Base-by-base conservation (phyloP, 1,140 invertebrate genomes). In the Diorhabda elongata region DNA sequence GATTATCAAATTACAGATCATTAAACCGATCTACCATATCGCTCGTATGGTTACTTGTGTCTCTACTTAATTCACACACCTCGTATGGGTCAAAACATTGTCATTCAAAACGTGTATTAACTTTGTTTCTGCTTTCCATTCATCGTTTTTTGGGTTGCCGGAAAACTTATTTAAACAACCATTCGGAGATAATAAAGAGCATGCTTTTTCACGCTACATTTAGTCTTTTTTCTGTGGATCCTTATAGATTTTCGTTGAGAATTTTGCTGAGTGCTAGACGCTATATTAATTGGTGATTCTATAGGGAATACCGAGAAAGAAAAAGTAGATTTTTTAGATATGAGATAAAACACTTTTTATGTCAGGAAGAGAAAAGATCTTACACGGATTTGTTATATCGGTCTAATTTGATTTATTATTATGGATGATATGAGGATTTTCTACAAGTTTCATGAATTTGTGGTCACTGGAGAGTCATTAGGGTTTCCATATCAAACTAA, bases 101-200 rank as follows among this genome's bases (percentile, higher is more conserved):
- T 52, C 47, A 52, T 52, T 52, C 47, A 52, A 52, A 52, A 52
- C 47, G 6, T 6, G 47, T n/a, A 52, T 52, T 52, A 52, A 52
- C 47, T n/a, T 52, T 52, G 47, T 52, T 52, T 52, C 47, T 52
- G 47, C 47, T 52, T 52, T 52, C n/a, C 47, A 8, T n/a, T 52
- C 47, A 52, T 52, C 47, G 47, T 52, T 52, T 52, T n/a, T 52
- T n/a, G 47, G 47, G 47, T 52, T 52, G 47, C 47, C 47, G 47
- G 47, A 52, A 52, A 52, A 52, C 47, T 52, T 52, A 52, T n/a
- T 52, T 52, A 52, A 52, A 52, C 47, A 52, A 52, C 47, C 47
- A 52, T 52, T 6, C 47, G 47, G n/a, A 52, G 47, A 52, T 52
- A 52, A 52, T 52, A 52, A 52, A 52, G 3, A 6, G 47, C n/a